A percentile compares a stretch with the other conserved stretches of the same genome.
Conservation (phyloP, 37 sponge, comb jelly and placozoan genomes). For the Beroe forskalii region DNA sequence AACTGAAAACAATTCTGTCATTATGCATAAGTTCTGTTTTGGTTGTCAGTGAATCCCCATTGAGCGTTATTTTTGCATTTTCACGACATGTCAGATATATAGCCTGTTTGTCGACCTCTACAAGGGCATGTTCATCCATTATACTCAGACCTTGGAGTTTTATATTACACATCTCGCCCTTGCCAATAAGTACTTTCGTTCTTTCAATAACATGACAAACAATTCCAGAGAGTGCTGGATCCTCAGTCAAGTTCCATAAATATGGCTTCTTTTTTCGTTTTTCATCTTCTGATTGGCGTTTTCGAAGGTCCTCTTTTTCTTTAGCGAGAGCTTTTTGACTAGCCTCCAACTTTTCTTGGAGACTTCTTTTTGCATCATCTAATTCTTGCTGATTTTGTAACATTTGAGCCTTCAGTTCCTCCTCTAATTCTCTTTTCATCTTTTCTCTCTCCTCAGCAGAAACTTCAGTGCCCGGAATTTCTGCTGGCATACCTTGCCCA, state of each 20-base stretch:
- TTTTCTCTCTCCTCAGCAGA: constrained; percentile 66
- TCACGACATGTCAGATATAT: constrained; percentile 51
- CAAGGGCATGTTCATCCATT: constrained; percentile 68
- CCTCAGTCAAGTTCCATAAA: constrained; percentile 81
- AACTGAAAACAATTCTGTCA: constrained; percentile 75
- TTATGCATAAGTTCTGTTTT: constrained; percentile 72
- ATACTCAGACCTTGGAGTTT: constrained; percentile 70
- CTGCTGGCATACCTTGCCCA: constrained; percentile 1
- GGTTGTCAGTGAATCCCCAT: constrained; percentile 67
- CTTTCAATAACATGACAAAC: constrained; percentile 67
- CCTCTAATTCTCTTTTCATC: constrained; percentile 71
- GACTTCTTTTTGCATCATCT: constrained; percentile 70
- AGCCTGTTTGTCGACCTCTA: constrained; percentile 61
- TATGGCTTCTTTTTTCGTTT: constrained; percentile 71
- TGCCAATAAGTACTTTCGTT: constrained; percentile 50
- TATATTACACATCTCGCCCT: constrained; percentile 38
- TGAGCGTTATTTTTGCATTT: constrained; percentile 70
- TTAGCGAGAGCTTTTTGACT: constrained; percentile 60
- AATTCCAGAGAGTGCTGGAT: constrained; percentile 76
- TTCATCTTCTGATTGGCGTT: constrained; percentile 25
- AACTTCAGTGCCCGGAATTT: background rate
- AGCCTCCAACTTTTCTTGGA: constrained; percentile 70
- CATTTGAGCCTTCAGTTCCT: constrained; percentile 68
- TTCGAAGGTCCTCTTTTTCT: constrained; percentile 66
- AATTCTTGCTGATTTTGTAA: constrained; percentile 70